These are phyloP conservation scores for Indicator maculatus DNA, from an alignment of 2,113 vertebrate species.

Conservation along the genomic window DNA sequence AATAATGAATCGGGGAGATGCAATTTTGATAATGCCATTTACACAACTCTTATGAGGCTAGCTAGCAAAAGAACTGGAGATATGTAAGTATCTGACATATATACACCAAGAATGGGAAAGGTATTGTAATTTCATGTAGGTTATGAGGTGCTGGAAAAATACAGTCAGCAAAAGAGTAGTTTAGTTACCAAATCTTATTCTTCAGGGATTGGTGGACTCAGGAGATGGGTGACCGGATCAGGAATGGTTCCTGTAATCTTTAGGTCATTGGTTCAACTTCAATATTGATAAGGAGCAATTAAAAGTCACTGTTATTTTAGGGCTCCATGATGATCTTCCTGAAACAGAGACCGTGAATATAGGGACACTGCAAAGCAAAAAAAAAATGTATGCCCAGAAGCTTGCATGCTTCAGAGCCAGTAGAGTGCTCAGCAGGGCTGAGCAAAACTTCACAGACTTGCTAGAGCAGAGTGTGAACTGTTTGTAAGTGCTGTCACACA, in stretches of 20 bases:
- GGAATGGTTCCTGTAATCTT: conserved; percentile 3
- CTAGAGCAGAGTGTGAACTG: background rate
- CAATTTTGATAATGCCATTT: conserved; percentile 58
- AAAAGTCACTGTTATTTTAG: background rate
- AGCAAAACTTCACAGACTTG: background rate
- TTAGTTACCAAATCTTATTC: conserved; percentile 47
- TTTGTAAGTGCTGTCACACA: rapidly evolving
- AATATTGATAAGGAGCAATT: background rate
- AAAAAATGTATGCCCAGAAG: background rate
- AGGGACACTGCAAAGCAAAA: background rate
- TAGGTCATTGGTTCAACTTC: background rate
- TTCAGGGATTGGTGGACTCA: conserved; percentile 1
- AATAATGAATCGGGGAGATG: conserved; percentile 55
- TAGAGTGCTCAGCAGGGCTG: background rate
- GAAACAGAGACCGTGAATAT: background rate
- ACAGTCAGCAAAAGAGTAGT: conserved; percentile 51
- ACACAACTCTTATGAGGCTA: conserved; percentile 22
- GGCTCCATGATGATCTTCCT: background rate
- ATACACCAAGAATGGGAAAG: conserved; percentile 38
- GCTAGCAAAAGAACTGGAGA: conserved; percentile 14
- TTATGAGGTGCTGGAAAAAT: conserved; percentile 49
- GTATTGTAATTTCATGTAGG: conserved; percentile 55
- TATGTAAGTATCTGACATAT: conserved; percentile 23
- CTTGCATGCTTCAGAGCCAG: background rate
- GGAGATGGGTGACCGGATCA: conserved; percentile 9